Evolutionary conservation across 2,113 vertebrate genomes (phyloP).

Genomic region (Todiramphus saurophagus): DNA sequence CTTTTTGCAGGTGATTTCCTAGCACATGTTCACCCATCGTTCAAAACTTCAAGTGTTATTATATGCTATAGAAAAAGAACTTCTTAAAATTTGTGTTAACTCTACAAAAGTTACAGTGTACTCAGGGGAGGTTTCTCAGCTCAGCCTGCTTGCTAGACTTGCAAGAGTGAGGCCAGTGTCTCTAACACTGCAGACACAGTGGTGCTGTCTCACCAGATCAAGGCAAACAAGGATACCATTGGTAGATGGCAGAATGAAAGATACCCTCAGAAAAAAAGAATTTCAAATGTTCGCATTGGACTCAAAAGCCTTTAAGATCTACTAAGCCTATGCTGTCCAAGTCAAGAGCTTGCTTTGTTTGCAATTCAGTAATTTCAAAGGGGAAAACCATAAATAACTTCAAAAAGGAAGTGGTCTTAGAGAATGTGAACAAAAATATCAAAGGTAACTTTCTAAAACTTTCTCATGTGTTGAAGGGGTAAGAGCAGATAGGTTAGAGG

Average conservation of each 20-base stretch:
- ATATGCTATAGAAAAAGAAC: background rate
- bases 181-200: background rate
- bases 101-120: background rate
- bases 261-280: background rate
- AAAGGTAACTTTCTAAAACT: slow-evolving; percentile 27
- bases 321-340: background rate
- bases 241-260: slow-evolving; percentile 4
- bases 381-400: slow-evolving; percentile 32
- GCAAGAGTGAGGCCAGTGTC: background rate
- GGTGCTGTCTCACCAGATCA: background rate
- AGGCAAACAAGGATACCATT: background rate
- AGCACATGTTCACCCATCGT: background rate
- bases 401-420: slow-evolving; percentile 15
- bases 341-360: slow-evolving; percentile 49
- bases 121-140: background rate
- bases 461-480: slow-evolving; percentile 46
- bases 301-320: slow-evolving; percentile 53
- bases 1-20: background rate
- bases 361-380: slow-evolving; percentile 21
- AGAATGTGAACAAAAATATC: slow-evolving; percentile 54
- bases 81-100: background rate
- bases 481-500: slow-evolving; percentile 37
- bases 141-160: background rate
- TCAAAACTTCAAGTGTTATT: background rate
- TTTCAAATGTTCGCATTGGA: slow-evolving; percentile 35